Conservation (phyloP, 2,113 vertebrate genomes). For the Cryptotis parvus region DNA sequence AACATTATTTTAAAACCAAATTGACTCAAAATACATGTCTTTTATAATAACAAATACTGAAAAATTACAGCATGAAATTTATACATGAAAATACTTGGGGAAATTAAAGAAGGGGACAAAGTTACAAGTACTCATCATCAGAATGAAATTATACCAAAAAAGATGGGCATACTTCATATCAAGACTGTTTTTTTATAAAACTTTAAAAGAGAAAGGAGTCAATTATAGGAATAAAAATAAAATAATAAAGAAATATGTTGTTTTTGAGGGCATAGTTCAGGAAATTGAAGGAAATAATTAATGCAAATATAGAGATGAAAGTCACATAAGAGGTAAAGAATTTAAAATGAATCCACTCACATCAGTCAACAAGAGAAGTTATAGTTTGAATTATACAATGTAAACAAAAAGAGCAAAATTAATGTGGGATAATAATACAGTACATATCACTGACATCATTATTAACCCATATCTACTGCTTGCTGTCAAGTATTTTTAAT, state of each 20-base stretch:
- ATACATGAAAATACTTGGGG: neutral
- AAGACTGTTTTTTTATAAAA: neutral
- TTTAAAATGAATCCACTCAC: neutral
- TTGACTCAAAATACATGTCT: neutral
- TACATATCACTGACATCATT: accelerated
- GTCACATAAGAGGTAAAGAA: neutral
- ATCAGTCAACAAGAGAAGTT: neutral
- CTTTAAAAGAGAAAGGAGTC: neutral
- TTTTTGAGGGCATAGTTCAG: neutral
- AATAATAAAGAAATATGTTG: neutral
- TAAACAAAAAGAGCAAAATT: neutral
- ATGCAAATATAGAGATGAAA: neutral
- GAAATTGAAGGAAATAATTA: neutral
- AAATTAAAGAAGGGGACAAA: neutral
- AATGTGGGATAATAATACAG: neutral
- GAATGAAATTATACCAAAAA: neutral
- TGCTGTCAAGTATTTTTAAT: too few relatives aligned
- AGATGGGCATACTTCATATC: neutral
- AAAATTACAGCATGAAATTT: neutral
- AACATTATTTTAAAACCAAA: neutral
- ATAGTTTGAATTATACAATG: neutral
- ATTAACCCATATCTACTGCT: neutral
- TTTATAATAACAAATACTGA: neutral
- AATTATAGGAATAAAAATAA: neutral
- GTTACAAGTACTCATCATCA: neutral